Evolutionary conservation across 2,888 invertebrate species (phyloP).

Genomic region (Cecidostiba fungosa): DNA sequence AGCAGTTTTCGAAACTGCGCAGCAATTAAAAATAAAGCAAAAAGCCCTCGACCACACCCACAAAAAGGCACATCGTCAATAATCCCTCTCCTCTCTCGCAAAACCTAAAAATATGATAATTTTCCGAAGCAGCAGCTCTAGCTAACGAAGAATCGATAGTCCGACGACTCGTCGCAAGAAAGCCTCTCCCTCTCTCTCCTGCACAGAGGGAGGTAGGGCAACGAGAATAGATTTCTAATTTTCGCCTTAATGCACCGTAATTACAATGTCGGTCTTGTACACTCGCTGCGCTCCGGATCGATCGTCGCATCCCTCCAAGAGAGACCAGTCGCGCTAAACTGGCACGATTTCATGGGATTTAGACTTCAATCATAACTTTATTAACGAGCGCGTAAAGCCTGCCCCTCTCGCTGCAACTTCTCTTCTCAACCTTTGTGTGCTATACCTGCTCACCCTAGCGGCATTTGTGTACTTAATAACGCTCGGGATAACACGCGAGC

Average conservation of each 20-base stretch:
- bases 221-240: slow-evolving; percentile 64
- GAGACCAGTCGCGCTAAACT: slow-evolving; percentile 66
- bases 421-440: slow-evolving; percentile 27
- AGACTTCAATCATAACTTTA: slow-evolving; percentile 77
- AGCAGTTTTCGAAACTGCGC: neutral
- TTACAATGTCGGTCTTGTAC: slow-evolving; percentile 61
- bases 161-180: slow-evolving; percentile 12
- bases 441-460: slow-evolving; percentile 54
- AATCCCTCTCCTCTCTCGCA: slow-evolving; percentile 1
- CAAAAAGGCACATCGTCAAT: neutral
- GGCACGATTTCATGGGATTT: slow-evolving; percentile 76
- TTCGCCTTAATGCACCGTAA: slow-evolving; percentile 62
- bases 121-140: neutral
- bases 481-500: slow-evolving; percentile 68
- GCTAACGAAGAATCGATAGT: slow-evolving; percentile 47
- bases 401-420: neutral
- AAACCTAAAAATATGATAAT: slow-evolving; percentile 15
- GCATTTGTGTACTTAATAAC: slow-evolving; percentile 75
- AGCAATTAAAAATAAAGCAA: neutral
- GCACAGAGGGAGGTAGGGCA: neutral
- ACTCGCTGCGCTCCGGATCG: slow-evolving; percentile 35
- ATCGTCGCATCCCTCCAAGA: slow-evolving; percentile 10
- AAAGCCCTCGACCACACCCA: neutral
- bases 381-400: slow-evolving; percentile 71
- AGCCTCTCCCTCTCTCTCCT: neutral